phyloP scores from a whole-genome alignment of 2,888 invertebrate species.

The Caenorhabditis virilis region DNA sequence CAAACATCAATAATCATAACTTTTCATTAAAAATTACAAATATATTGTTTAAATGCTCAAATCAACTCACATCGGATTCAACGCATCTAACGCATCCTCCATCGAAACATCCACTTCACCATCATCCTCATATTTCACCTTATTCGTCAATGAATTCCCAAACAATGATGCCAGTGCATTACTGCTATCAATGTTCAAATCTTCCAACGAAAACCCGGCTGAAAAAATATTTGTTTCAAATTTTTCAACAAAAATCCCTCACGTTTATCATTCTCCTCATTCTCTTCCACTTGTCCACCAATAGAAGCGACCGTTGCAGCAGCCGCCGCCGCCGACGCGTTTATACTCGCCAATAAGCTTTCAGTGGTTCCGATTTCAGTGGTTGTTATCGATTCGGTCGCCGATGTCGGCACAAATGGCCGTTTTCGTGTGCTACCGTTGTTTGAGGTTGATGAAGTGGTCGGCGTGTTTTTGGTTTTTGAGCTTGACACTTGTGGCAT shows the following conservation, averaged over 20 bases:
- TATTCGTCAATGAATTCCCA: slow-evolving; percentile 25
- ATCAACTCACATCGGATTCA: slow-evolving; percentile 53
- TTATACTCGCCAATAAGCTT: slow-evolving; percentile 40
- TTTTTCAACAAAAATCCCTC: slow-evolving; percentile 3
- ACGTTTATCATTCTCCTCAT: slow-evolving; percentile 35
- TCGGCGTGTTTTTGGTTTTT: no score
- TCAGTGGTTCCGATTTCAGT: slow-evolving; percentile 38
- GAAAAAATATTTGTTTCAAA: slow-evolving; percentile 5
- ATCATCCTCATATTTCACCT: slow-evolving; percentile 35
- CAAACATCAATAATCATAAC: no score
- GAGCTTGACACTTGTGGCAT: no score
- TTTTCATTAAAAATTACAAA: no score
- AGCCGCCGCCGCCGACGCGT: not conserved
- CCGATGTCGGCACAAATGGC: slow-evolving; percentile 29
- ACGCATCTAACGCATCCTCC: slow-evolving; percentile 35
- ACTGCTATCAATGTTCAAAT: slow-evolving; percentile 27
- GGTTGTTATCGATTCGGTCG: slow-evolving; percentile 17
- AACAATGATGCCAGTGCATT: slow-evolving; percentile 28
- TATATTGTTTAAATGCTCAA: no score
- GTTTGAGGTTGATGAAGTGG: slow-evolving; percentile 7
- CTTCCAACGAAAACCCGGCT: slow-evolving; percentile 31
- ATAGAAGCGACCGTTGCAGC: slow-evolving; percentile 7
- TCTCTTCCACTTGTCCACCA: slow-evolving; percentile 7
- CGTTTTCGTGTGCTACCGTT: slow-evolving; percentile 23
- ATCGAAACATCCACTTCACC: slow-evolving; percentile 7